Base-by-base conservation (phyloP, 2,888 invertebrate species). In the Hydraecia micacea region DNA sequence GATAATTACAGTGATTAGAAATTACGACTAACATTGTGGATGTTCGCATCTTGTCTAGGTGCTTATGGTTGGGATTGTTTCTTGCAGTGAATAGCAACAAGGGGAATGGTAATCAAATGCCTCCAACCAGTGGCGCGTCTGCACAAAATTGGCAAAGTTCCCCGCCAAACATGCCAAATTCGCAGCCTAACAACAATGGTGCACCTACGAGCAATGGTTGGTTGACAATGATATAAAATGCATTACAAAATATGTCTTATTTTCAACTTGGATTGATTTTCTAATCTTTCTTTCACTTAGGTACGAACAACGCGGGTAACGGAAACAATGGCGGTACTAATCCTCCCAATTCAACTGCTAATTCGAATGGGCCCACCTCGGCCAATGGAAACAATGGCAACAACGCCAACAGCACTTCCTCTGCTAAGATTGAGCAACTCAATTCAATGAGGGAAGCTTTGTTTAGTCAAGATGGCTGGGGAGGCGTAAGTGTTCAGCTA, bases 381-480 rank as follows among this genome's bases (percentile, higher is more conserved):
- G 93, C 93, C 73, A 96, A 95, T 86, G 96, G 95, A 39, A 95
- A 93, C 90, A 96, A 96, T 89, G 97, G 97, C 80, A 95, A 95
- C 90, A 95, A 93, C 88, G 95, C 96, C 90, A 97, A 97, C 88
- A 97, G 97, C 89, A 97, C 97, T 84, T 98, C 97, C 90, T 97
- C 98, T 82, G 98, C 98, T 79, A 98, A 98, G 95, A 97, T 99
- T 88, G 99, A 99, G 96, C 98, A 99, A 95, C 97, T 99, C 86
- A 99, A 98, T 95, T 98, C 98, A 82, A 99, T 99, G 98, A 97
- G 99, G 84, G 99, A 99, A 95, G 98, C 99, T 73, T 97, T 99
- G 80, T 99, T 98, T 93, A 98, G 98, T 94, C 98, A 98, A 93
- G 99, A 99, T 93, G 99, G 99, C 88, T 99, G 99, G 99, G 99